These are phyloP conservation scores for Calcarius lapponicus DNA, from an alignment of 2,797 vertebrate species.

Conservation along the genomic window DNA sequence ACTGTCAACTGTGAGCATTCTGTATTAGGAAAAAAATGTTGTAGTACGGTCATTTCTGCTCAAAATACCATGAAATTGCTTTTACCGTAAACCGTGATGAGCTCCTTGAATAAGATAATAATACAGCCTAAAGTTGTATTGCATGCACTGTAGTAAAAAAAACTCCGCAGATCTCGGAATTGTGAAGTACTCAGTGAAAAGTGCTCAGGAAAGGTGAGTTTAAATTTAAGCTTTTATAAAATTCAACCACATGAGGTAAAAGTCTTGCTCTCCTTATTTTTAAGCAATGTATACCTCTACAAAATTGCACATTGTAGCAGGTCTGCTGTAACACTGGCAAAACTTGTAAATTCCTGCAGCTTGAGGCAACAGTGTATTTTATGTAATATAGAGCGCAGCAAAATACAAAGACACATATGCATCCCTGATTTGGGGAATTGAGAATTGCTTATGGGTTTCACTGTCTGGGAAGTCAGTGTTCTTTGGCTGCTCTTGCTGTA, in stretches of 20 bases:
- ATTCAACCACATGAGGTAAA: not conserved
- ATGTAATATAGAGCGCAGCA: rapidly evolving
- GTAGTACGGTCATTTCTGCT: not conserved
- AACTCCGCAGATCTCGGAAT: rapidly evolving
- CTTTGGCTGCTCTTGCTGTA: not conserved
- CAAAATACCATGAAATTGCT: not conserved
- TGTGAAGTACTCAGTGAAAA: not conserved
- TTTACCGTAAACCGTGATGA: not conserved
- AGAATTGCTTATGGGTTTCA: not conserved
- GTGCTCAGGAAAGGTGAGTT: not conserved
- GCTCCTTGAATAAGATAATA: not conserved
- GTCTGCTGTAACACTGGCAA: not conserved
- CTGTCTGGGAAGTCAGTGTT: not conserved
- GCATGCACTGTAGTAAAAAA: not conserved
- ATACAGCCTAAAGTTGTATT: not conserved
- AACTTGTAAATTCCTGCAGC: not conserved
- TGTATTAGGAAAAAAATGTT: not conserved
- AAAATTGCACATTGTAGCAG: not conserved
- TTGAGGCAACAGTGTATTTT: not conserved
- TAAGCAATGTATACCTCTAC: not conserved
- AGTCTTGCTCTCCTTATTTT: not conserved
- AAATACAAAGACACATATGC: not conserved
- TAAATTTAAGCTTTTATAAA: not conserved
- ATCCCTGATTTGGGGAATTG: not conserved
- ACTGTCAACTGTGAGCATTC: no score